Base-by-base conservation (phyloP, 2,113 vertebrate genomes). In the Phylloscopus whistleri region DNA sequence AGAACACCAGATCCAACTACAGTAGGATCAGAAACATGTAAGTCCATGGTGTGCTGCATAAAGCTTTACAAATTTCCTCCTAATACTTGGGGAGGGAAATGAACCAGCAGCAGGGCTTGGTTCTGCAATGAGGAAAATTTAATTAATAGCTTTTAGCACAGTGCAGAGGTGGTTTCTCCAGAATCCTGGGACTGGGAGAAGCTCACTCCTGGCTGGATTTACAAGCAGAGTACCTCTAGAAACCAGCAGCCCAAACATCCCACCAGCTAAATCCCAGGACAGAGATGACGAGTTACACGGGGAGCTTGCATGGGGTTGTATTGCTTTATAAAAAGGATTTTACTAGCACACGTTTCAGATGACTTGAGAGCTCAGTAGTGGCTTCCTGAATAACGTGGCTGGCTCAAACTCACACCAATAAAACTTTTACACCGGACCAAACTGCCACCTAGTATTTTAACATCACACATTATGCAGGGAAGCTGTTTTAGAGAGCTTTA, bases 381-480 rank as follows among this genome's bases (percentile, higher is more conserved):
- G 78, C 90, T 96, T 88, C 82, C 90, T 78, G 76, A 88, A 39
- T 86, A 72, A 92, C 0, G 28, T 64, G 72, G 63, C 72, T 90
- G 90, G 83, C 90, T 90, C 56, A 56, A 64, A 64, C 68, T 90
- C 85, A 17, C 28, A 49, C 43, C 90, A 72, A 64, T 94, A 96
- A 95, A 92, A 93, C 26, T 95, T 92, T 83, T 60, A 91, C 39
- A 52, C 55, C 0, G 1, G 48, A 24, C 64, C 52, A 53, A 95
- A 30, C 52, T 60, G 73, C 90, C 92, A 95, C 80, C 89, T 81
- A 86, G 72, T n/a, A 95, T 86, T 96, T 95, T 89, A 81, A 37
- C 60, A 52, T 80, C 76, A 22, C 60, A 12, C 48, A 59, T 55
- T 14, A 52, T 6, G 21, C 68, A 48, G 68, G 67, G 64, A 84